A percentile compares a stretch with the other conserved stretches of the same genome.
Evolutionary conservation across 2,888 invertebrate species (phyloP).

Genomic region (Mesochorus sp.): DNA sequence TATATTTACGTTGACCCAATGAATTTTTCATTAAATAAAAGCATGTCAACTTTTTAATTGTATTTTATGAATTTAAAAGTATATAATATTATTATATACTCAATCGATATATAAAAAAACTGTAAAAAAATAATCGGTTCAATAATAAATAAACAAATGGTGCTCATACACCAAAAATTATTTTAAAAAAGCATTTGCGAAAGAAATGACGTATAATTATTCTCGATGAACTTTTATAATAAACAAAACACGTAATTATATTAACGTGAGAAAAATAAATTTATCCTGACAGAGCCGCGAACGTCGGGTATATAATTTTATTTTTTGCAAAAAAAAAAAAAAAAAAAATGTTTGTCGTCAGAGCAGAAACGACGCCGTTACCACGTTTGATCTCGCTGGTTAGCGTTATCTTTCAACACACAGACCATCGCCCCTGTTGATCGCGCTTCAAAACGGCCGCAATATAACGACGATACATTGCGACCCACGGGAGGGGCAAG

Average conservation of each 20-base stretch:
- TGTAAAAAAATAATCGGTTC: too few species aligned
- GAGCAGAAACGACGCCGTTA: constrained; percentile 71
- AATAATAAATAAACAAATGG: too few species aligned
- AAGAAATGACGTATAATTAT: background rate
- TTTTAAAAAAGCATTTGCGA: too few species aligned
- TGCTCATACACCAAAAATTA: too few species aligned
- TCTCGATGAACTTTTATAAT: background rate
- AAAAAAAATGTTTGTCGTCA: constrained; percentile 47
- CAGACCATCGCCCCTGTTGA: constrained; percentile 75
- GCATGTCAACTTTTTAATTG: too few species aligned
- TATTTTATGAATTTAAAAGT: too few species aligned
- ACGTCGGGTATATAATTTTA: constrained; percentile 11
- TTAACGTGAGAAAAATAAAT: too few species aligned
- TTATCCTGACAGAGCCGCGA: too few species aligned
- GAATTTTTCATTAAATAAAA: too few species aligned
- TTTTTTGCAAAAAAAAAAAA: constrained; percentile 40
- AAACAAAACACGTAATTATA: too few species aligned
- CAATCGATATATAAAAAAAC: too few species aligned
- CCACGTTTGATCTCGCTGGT: constrained; percentile 80
- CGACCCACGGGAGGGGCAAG: constrained; percentile 6
- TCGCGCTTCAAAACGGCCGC: constrained; percentile 62
- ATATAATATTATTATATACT: too few species aligned
- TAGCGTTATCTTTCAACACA: constrained; percentile 76
- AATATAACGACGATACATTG: constrained; percentile 20
- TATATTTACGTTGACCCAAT: background rate